phyloP scores from a whole-genome alignment of 2,113 vertebrate genomes.

The Eurystomus gularis region DNA sequence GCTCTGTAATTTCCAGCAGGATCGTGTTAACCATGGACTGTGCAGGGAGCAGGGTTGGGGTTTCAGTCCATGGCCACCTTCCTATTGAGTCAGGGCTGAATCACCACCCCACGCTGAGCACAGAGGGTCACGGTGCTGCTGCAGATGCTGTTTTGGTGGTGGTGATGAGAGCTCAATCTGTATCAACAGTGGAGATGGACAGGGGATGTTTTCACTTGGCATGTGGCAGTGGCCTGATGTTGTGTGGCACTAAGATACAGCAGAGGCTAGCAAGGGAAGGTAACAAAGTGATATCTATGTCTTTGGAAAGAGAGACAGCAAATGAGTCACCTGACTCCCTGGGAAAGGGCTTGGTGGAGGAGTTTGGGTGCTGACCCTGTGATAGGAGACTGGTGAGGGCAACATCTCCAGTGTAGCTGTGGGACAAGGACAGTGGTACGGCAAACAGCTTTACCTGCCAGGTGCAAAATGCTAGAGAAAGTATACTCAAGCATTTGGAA shows the following conservation, averaged over 20 bases:
- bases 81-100: background rate
- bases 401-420: background rate
- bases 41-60: background rate
- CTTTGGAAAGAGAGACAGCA: background rate
- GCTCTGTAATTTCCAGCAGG: background rate
- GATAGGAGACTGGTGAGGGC: background rate
- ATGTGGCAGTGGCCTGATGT: background rate
- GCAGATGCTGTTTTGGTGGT: background rate
- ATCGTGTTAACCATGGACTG: fast-evolving
- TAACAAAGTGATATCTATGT: background rate
- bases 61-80: background rate
- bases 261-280: background rate
- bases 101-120: fast-evolving
- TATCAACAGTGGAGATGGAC: fast-evolving
- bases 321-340: background rate
- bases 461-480: background rate
- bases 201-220: background rate
- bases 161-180: background rate
- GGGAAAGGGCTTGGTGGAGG: background rate
- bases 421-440: background rate
- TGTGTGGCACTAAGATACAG: background rate
- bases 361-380: background rate
- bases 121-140: background rate
- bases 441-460: background rate
- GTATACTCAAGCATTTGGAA: background rate